phyloP scores from a whole-genome alignment of 2,797 vertebrate genomes.

The Helicolenus hilgendorfi region DNA sequence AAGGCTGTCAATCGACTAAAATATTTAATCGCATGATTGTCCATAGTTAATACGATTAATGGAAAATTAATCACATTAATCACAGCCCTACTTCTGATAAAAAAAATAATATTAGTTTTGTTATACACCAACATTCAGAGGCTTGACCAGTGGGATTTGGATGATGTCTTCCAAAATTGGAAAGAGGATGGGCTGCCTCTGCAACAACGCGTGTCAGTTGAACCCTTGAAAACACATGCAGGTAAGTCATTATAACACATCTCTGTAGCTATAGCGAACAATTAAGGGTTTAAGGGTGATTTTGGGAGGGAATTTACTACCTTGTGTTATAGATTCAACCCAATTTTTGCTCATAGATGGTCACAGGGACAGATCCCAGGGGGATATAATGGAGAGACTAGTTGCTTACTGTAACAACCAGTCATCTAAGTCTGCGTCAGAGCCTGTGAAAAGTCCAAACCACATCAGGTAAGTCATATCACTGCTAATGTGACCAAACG shows the following conservation, averaged over 20 bases:
- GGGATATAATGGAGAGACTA: constrained; percentile 82
- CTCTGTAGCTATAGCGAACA: background rate
- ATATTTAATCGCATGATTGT: no score
- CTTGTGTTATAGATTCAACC: background rate
- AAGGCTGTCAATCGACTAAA: no score
- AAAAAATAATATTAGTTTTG: constrained; percentile 43
- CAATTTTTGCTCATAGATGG: constrained; percentile 61
- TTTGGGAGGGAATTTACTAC: background rate
- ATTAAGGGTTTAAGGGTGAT: background rate
- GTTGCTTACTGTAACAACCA: constrained; percentile 79
- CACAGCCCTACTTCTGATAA: no score
- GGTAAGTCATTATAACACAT: constrained; percentile 13
- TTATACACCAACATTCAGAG: constrained; percentile 68
- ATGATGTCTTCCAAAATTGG: constrained; percentile 78
- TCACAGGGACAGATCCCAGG: constrained; percentile 40
- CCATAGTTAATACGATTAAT: no score
- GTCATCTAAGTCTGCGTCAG: constrained; percentile 29
- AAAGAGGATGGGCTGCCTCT: constrained; percentile 32
- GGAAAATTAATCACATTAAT: no score
- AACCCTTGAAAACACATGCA: background rate
- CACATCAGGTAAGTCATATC: constrained; percentile 24
- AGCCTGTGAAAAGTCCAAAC: constrained; percentile 14
- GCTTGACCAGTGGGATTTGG: constrained; percentile 84
- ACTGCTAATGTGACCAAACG: background rate
- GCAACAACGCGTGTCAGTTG: background rate